Base-by-base conservation (phyloP, 2,888 invertebrate genomes). In the Drosophila niveifrons region DNA sequence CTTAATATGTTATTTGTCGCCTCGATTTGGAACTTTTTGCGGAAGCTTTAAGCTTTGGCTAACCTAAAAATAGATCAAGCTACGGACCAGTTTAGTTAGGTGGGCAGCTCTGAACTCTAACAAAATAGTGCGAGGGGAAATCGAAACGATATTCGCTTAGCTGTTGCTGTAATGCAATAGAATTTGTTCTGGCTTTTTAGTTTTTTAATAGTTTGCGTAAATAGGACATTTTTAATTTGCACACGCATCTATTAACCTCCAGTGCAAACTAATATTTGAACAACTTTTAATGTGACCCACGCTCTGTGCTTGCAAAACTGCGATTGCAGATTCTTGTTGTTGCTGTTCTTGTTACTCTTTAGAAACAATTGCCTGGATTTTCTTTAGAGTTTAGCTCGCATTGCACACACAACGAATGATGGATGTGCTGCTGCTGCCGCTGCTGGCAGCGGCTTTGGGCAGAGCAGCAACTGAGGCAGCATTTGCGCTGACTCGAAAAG, bases 11-110 rank as follows among this genome's bases (percentile, higher is more conserved):
- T 46, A 64, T 69, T 72, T 88, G 74, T 62, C 67, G 61, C 39
- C 66, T 66, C 57, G 59, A 41, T 73, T 68, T 31, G 39, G 53
- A 64, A 56, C 58, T 75, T 63, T 50, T 58, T 57, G 57, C 57
- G 50, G 59, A 51, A 81, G 72, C 77, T 86, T 66, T 29, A 58
- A 68, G 62, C 59, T 65, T 52, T 36, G 44, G 65, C 56, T 71
- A 50, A 65, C 50, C 83, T 86, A 88, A 72, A 82, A 82, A 88
- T 88, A 88, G 82, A 82, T 82, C 82, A 82, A 82, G 75, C 36
- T 50, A 18, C 71, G 43, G 75, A 83, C 82, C 80, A 86, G 88
- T 83, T 88, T 77, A 67, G 68, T 88, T 77, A 67, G 68, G 63
- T 72, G 15, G 41, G 28, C 47, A 62, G 56, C 50, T 67, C 57